phyloP scores from a whole-genome alignment of 2,888 invertebrate genomes.

The Allacma fusca region DNA sequence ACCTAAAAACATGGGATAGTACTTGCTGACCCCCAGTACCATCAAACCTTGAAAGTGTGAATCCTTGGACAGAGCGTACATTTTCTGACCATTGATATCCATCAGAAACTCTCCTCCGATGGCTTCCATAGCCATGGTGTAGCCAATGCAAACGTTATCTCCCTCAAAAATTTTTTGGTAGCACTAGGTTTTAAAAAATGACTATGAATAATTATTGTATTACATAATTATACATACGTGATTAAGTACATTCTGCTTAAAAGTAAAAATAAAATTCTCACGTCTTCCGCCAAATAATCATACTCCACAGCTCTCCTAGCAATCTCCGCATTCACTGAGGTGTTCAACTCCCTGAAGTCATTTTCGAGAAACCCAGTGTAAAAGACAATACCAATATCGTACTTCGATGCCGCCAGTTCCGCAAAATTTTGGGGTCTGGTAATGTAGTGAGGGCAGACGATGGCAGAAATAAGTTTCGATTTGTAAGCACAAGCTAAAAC shows the following conservation, averaged over 20 bases:
- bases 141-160: slow-evolving; percentile 1
- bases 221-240: not conserved
- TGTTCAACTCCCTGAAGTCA: not conserved
- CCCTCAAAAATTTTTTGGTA: slow-evolving; percentile 3
- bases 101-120: not conserved
- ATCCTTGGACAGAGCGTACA: slow-evolving; percentile 7
- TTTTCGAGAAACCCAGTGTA: not conserved
- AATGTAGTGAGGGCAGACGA: not conserved
- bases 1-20: slow-evolving; percentile 2
- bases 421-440: not conserved
- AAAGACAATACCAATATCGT: not conserved
- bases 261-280: no score
- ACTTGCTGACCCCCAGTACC: not conserved
- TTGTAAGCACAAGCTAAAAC: slow-evolving; percentile 21
- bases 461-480: slow-evolving; percentile 17
- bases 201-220: not conserved
- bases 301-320: not conserved
- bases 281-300: not conserved
- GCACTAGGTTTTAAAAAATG: slow-evolving; percentile 2
- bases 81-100: not conserved
- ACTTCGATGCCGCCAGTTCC: not conserved
- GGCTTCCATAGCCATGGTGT: not conserved
- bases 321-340: not conserved
- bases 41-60: not conserved
- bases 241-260: no score